Conservation (phyloP, 2,113 vertebrate genomes). For the Saccopteryx leptura region DNA sequence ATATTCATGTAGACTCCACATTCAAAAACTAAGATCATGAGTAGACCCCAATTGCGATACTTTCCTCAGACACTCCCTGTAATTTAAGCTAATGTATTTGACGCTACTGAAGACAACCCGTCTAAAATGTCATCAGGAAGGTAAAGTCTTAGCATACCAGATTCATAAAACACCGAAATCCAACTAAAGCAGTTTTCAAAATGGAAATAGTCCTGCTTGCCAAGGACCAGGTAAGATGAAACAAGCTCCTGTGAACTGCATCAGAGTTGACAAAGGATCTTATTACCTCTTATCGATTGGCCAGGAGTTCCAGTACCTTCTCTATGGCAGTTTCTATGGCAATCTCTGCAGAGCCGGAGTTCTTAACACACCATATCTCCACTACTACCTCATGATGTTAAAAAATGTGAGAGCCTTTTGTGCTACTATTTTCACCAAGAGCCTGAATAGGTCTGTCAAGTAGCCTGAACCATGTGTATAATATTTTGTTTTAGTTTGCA, state of each 20-base stretch:
- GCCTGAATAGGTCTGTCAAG: constrained; percentile 23
- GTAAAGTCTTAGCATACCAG: not conserved
- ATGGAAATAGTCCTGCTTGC: not conserved
- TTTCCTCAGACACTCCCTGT: not conserved
- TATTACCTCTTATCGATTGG: constrained; percentile 68
- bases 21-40: not conserved
- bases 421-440: constrained; percentile 46
- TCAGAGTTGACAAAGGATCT: constrained; percentile 40
- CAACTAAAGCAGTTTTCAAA: constrained; percentile 37
- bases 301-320: not conserved
- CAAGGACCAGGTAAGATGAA: constrained; percentile 11
- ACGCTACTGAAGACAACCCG: not conserved
- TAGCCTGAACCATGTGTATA: not conserved
- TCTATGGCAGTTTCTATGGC: not conserved
- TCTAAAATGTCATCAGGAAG: not conserved
- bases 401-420: constrained; percentile 35
- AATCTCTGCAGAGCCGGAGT: not conserved
- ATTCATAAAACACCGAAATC: constrained; percentile 62
- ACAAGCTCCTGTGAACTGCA: constrained; percentile 27
- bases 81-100: not conserved
- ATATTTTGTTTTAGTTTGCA: constrained; percentile 71
- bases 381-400: constrained; percentile 50
- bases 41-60: not conserved
- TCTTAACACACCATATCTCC: not conserved
- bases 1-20: not conserved